phyloP scores from a whole-genome alignment of 2,888 invertebrate species.

The Nomada ferruginata region DNA sequence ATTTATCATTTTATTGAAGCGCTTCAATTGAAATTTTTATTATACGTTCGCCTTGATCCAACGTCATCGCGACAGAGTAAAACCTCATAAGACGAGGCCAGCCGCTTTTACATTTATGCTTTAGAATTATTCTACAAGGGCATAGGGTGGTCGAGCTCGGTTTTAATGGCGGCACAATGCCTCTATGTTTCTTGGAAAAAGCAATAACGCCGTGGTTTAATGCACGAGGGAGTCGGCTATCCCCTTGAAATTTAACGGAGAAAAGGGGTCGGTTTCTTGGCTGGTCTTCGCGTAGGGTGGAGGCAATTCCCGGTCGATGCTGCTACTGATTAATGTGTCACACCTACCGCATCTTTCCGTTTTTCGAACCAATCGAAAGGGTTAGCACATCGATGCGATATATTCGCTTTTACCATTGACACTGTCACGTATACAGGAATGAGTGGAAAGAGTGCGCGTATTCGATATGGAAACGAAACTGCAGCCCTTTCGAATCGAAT shows the following conservation, averaged over 20 bases:
- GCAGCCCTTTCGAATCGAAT: no score
- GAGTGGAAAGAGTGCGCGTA: no score
- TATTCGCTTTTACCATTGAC: background rate
- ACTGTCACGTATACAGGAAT: background rate
- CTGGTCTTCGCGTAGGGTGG: constrained; percentile 44
- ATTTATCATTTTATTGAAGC: no score
- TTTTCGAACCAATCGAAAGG: constrained; percentile 44
- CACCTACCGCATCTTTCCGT: constrained; percentile 65
- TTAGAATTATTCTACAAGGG: background rate
- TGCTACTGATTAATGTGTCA: constrained; percentile 76
- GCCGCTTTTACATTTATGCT: constrained; percentile 6
- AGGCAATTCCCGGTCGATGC: constrained; percentile 67
- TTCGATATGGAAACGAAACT: no score
- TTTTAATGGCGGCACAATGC: constrained; percentile 45
- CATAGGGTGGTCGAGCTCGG: constrained; percentile 7
- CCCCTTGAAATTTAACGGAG: constrained; percentile 54
- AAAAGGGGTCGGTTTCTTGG: constrained; percentile 44
- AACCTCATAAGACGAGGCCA: background rate
- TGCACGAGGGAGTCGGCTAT: constrained; percentile 38
- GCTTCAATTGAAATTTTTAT: background rate
- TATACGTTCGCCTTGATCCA: background rate
- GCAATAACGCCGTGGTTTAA: constrained; percentile 52
- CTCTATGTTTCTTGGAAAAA: constrained; percentile 47
- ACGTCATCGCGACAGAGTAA: background rate
- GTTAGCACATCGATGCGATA: constrained; percentile 4